Evolutionary conservation across 2,113 vertebrate species (phyloP).

Genomic region (Hippocampus comes): DNA sequence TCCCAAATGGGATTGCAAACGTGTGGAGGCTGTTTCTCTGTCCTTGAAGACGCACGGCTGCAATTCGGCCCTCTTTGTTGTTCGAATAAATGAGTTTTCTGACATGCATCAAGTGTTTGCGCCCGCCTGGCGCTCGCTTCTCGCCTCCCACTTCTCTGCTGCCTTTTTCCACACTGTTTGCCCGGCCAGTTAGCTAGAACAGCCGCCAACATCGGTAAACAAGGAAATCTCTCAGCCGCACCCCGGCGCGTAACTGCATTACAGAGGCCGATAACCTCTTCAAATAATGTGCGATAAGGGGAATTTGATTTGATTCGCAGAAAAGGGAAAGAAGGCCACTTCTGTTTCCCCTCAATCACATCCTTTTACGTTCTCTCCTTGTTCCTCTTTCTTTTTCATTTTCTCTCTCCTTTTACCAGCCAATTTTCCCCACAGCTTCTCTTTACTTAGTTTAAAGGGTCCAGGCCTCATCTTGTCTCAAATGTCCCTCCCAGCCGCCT

Average conservation of each 20-base stretch:
- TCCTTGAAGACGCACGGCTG: constrained; percentile 60
- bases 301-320: constrained; percentile 95
- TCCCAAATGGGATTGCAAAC: constrained; percentile 59
- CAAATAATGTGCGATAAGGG: constrained; percentile 98
- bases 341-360: constrained; percentile 55
- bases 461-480: background rate
- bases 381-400: constrained; percentile 17
- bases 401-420: background rate
- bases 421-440: constrained; percentile 31
- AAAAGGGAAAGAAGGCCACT: constrained; percentile 56
- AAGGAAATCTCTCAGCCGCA: constrained; percentile 84
- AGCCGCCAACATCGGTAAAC: constrained; percentile 97
- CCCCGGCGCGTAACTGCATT: constrained; percentile 93
- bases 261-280: constrained; percentile 92
- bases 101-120: constrained; percentile 86
- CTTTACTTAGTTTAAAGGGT: constrained; percentile 48
- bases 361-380: constrained; percentile 32
- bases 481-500: constrained; percentile 6
- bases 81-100: constrained; percentile 87
- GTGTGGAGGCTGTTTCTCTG: constrained; percentile 54
- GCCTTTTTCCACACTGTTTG: constrained; percentile 15
- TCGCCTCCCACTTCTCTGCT: constrained; percentile 20
- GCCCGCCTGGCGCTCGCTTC: constrained; percentile 54
- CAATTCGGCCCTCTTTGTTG: constrained; percentile 52
- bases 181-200: constrained; percentile 70